Evolutionary conservation across 2,113 vertebrate genomes (phyloP).

Genomic region (Podilymbus podiceps): DNA sequence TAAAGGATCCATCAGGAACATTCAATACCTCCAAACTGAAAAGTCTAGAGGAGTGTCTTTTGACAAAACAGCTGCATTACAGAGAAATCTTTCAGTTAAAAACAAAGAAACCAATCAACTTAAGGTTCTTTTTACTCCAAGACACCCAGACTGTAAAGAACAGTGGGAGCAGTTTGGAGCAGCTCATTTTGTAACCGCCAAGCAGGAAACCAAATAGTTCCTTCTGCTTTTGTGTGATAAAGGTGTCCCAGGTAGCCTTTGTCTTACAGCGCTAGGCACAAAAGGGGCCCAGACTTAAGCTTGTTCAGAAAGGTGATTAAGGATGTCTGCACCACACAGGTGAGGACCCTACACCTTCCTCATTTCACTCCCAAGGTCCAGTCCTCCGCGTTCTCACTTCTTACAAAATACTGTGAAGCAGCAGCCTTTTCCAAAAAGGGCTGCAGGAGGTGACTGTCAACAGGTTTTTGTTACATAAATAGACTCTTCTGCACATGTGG

Average conservation of each 20-base stretch:
- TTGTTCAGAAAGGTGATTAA: not conserved
- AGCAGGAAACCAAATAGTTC: not conserved
- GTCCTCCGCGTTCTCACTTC: not conserved
- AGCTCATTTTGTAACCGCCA: not conserved
- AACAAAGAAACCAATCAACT: not conserved
- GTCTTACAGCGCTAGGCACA: not conserved
- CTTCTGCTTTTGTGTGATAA: not conserved
- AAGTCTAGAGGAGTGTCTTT: slow-evolving; percentile 38
- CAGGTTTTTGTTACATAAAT: not conserved
- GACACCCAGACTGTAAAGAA: not conserved
- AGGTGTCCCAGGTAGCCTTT: not conserved
- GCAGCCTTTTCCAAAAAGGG: not conserved
- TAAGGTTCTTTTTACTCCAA: not conserved
- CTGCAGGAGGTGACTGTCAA: not conserved
- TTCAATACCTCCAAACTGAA: slow-evolving; percentile 47
- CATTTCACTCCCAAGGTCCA: not conserved
- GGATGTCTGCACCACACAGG: not conserved
- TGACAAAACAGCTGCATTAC: slow-evolving; percentile 40
- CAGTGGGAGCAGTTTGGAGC: not conserved
- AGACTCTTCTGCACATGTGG: not conserved
- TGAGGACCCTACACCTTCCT: not conserved
- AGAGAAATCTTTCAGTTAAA: not conserved
- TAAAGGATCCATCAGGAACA: slow-evolving; percentile 46
- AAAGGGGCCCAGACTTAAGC: not conserved
- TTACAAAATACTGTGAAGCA: not conserved